Conservation (phyloP, 2,113 vertebrate genomes). For the Hemibagrus wyckioides region DNA sequence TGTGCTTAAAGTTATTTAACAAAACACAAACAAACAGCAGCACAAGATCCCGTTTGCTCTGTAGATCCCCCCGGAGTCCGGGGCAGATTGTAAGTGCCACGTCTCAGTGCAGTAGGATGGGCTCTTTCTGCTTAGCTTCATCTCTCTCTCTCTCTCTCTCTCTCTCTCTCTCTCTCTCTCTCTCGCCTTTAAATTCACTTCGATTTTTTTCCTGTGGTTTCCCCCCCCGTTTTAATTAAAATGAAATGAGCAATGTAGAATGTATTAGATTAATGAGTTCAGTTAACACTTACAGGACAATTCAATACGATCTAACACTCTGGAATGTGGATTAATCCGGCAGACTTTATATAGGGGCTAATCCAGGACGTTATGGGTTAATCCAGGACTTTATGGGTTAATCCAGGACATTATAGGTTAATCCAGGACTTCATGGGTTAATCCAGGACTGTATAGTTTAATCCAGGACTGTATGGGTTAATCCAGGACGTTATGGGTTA, state of each 20-base stretch:
- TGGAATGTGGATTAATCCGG: background rate
- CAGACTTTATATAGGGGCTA: no score
- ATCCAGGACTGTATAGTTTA: background rate
- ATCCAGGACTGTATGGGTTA: no score
- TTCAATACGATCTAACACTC: background rate
- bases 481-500: no score
- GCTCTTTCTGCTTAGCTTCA: background rate
- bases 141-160: background rate
- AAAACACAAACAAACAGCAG: no score
- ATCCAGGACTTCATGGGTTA: background rate
- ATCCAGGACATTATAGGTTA: background rate
- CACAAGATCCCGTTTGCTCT: no score
- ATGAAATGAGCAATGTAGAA: no score
- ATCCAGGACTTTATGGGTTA: background rate
- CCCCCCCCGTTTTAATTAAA: no score
- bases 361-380: background rate
- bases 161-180: background rate
- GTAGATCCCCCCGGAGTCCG: background rate
- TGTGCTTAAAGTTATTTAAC: no score
- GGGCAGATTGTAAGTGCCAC: constrained; percentile 68
- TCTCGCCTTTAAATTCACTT: no score
- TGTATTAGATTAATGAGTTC: background rate
- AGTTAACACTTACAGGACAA: background rate
- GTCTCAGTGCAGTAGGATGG: constrained; percentile 67
- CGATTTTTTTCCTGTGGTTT: no score